Conservation (phyloP, 2,797 vertebrate genomes). For the Arnoldichthys spilopterus region DNA sequence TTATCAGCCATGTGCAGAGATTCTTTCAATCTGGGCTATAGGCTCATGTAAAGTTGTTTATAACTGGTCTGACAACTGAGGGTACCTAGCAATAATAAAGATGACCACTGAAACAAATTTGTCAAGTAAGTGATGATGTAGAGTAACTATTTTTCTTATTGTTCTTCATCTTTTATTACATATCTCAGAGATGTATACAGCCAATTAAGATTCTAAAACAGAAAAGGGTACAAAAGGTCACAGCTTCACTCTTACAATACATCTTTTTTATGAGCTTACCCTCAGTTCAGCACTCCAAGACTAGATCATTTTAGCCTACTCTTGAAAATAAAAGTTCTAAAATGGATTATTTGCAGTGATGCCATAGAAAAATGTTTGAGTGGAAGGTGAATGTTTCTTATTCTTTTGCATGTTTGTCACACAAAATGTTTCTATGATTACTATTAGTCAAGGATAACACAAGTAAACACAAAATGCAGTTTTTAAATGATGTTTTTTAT, state of each 20-base stretch:
- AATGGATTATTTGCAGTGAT: no score
- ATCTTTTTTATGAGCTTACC: not conserved
- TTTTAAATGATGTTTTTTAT: no score
- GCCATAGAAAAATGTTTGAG: no score
- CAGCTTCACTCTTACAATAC: no score
- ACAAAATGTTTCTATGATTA: no score
- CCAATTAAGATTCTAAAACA: not conserved
- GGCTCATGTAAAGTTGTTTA: not conserved
- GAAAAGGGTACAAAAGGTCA: not conserved
- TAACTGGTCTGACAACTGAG: constrained; percentile 4
- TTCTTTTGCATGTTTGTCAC: no score
- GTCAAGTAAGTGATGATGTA: not conserved
- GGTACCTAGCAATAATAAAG: no score
- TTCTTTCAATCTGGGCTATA: not conserved
- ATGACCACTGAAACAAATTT: not conserved
- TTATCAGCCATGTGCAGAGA: not conserved
- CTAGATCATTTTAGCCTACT: not conserved
- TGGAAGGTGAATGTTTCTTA: no score
- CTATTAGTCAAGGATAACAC: no score
- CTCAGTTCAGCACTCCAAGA: not conserved
- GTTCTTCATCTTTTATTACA: not conserved
- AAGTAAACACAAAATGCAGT: no score
- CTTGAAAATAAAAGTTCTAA: not conserved
- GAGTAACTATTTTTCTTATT: not conserved
- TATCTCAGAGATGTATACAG: not conserved